Percentiles rank a stretch among this genome's conserved stretches.
phyloP scores from a whole-genome alignment of 2,888 invertebrate species.

The Ichneumoninae sp. region DNA sequence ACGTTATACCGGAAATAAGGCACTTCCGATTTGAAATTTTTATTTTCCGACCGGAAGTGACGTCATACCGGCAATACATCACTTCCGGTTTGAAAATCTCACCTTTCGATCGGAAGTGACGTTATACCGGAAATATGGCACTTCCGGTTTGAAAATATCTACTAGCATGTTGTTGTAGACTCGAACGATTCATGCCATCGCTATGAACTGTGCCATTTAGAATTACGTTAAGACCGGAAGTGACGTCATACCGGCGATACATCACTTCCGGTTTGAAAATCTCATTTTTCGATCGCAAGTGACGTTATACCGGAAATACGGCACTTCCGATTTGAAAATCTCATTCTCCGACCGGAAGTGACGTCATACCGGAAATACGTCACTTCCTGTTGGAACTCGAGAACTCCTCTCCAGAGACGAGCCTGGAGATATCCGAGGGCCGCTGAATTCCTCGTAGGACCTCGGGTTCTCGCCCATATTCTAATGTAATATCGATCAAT shows the following conservation, averaged over 20 bases:
- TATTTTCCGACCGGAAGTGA: neutral
- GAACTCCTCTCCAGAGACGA: constrained; percentile 8
- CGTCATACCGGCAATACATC: neutral
- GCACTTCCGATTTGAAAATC: neutral
- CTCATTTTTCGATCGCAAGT: too few relatives aligned
- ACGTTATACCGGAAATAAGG: too few relatives aligned
- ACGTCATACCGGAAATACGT: neutral
- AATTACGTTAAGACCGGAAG: too few relatives aligned
- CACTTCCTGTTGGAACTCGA: neutral
- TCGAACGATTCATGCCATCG: too few relatives aligned
- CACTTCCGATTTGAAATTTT: neutral
- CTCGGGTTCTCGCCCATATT: constrained; percentile 58
- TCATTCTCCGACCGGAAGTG: neutral
- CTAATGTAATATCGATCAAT: constrained; percentile 78
- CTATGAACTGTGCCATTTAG: too few relatives aligned
- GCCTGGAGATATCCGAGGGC: constrained; percentile 42
- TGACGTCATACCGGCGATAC: too few relatives aligned
- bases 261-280: too few relatives aligned
- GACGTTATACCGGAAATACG: too few relatives aligned
- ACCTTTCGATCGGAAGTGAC: too few relatives aligned
- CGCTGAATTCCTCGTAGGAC: constrained; percentile 56
- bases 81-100: neutral
- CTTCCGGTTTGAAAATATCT: too few relatives aligned
- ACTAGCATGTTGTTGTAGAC: too few relatives aligned
- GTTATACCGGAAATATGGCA: neutral